Evolutionary conservation across 2,797 vertebrate species (phyloP).

Genomic region (Pelochelys cantorii): DNA sequence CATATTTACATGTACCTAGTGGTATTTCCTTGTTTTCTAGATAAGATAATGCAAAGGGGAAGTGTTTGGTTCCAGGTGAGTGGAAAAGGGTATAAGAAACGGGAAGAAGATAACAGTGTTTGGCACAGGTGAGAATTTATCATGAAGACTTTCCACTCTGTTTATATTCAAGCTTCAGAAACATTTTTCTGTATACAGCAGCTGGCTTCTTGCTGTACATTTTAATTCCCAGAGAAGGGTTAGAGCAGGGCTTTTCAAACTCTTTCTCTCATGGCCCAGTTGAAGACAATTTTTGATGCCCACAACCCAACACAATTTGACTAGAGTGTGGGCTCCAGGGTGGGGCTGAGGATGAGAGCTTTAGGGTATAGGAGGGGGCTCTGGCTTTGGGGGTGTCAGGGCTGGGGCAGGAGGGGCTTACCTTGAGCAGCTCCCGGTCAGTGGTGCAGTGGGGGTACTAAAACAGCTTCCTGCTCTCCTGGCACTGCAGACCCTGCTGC

Average conservation of each 20-base stretch:
- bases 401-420: too few relatives aligned
- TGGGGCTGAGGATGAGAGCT: too few relatives aligned
- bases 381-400: too few relatives aligned
- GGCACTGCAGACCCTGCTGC: too few relatives aligned
- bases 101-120: conserved; percentile 85
- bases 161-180: conserved; percentile 40
- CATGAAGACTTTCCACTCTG: conserved; percentile 26
- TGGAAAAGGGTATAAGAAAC: conserved; percentile 87
- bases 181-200: conserved; percentile 13
- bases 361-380: too few relatives aligned
- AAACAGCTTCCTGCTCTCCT: too few relatives aligned
- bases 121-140: conserved; percentile 79
- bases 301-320: too few relatives aligned
- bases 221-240: conserved; percentile 5
- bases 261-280: too few relatives aligned
- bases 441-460: too few relatives aligned
- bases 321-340: too few relatives aligned
- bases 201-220: conserved; percentile 20
- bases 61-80: conserved; percentile 97
- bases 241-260: background rate
- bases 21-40: conserved; percentile 96
- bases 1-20: conserved; percentile 95
- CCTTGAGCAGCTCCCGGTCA: too few relatives aligned
- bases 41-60: conserved; percentile 94
- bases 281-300: too few relatives aligned